Base-by-base conservation (phyloP, 2,888 invertebrate genomes). In the Platycheirus rosarum region DNA sequence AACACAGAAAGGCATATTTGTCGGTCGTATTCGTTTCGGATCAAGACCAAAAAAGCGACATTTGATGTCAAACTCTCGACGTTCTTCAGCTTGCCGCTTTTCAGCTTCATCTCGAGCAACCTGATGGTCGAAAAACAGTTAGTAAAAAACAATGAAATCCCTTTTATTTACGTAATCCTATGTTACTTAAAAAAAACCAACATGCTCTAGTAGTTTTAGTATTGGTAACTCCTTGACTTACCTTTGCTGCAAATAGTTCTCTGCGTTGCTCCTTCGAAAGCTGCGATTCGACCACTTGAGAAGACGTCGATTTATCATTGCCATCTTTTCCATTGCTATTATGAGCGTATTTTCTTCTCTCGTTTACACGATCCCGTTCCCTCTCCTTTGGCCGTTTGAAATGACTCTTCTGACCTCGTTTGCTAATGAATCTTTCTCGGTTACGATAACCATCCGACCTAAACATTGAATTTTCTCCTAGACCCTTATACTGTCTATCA, bases 401-500 rank as follows among this genome's bases (percentile, higher is more conserved):
- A 9, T 73, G 32, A 48, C 84, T 84, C 7, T 85, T 63, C n/a
- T 85, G 78, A 13, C 71, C 77, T 20, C 18, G 68, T 13, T 55
- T 77, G 8, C 63, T 55, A 6, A 63, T 73, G n/a, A 77, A 82
- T n/a, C 82, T 49, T 2, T 71, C 77, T 0, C 63, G 37, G 20
- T 82, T 82, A 7, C 46, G 55, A 42, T 65, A 35, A 0, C 11
- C 51, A n/a, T 62, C 55, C 1, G 60, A 60, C n/a, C 42, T 20
- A 16, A 66, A 53, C 4, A 48, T 42, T 4, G 35, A 11, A 42
- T 76, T 75, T 26, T 84, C 70, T 0, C 85, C 84, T 0, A 86
- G 85, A 13, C 84, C 84, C 86, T 90, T 86, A 89, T 91, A 86
- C 88, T 88, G 88, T 49, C 91, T 92, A 91, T 96, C 96, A 6